Evolutionary conservation across 2,113 vertebrate species (phyloP), one percentile per base, ranked within the genome.

Genomic region (Guaruba guarouba): DNA sequence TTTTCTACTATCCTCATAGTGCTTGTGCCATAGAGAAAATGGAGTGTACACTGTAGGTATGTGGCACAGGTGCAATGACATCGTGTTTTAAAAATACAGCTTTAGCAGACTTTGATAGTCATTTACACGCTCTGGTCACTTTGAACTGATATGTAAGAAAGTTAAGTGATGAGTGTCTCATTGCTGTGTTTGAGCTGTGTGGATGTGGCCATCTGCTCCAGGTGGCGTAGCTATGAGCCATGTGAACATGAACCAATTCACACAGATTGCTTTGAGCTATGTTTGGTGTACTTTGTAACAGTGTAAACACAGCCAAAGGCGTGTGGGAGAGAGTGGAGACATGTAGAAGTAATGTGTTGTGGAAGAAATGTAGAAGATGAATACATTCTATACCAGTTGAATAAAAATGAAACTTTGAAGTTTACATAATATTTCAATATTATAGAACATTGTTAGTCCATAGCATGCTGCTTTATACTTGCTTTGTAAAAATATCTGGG

Each of bases 311-410:
- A 43, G 18, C 15, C 48, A 55, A 37, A 66, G 23, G 13, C 4
- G 1, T 2, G 4, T 1, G 0, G 31, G 25, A 64, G 54, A 27
- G 31, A 22, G 10, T 61, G 16, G 54, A 57, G 33, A 61, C 1
- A 1, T 35, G 16, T 68, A 7, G 6, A 35, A 71, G 9, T 23
- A 27, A n/a, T 35, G 7, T 51, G 11, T 74, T 71, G 9, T 46
- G 39, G 48, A 86, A 77, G 31, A 76, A 44, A 13, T 49, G 6
- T 48, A 49, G 10, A 39, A 81, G 8, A 25, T 78, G 25, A 51
- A 63, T 48, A 6, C 6, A 2, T 59, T 67, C 13, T 78, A 33
- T 44, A 52, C 5, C 37, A 74, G 8, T 15, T 63, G 19, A 92
- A 54, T 61, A 33, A 79, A 82, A 87, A 31, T 49, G 18, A 67